Base-by-base conservation (phyloP, 2,797 vertebrate species). In the Scolopax rusticola region DNA sequence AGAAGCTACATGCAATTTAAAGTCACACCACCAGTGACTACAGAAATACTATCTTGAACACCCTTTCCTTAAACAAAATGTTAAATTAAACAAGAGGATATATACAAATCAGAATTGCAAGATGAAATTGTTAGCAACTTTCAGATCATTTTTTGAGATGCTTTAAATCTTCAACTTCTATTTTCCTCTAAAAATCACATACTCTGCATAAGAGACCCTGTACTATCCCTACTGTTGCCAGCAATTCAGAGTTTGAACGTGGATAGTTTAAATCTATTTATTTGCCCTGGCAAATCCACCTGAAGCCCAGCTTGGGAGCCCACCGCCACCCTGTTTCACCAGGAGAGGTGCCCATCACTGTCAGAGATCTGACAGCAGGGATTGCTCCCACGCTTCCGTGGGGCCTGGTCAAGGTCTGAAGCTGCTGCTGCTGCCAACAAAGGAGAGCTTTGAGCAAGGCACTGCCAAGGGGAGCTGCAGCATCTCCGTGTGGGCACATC, bases 381-480 rank as follows among this genome's bases (percentile, higher is more conserved):
- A 70, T 36, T 3, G 63, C 32, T 38, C 27, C 21, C 30, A 50
- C 1, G 0, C 30, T 53, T 56, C 51, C 32, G 2, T 0, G 1
- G 36, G 5, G 2, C 32, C 47, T 19, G 30, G 8, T 32, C 27
- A 27, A n/a, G 18, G 32, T 12, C 14, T 43, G 54, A 41, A 43
- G 54, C 54, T 68, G 30, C 21, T 73, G 30, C 21, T 73, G 32
- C 6, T 20, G 36, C 41, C n/a, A 23, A 28, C 32, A 30, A 27
- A 48, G 3, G 17, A 1, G 1, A 70, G 36, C 18, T 48, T 25
- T 56, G 28, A 9, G 36, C 28, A 15, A 40, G 41, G 24, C 17
- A 15, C 41, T n/a, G 36, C 15, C 16, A 25, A 17, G 1, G 11
- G 28, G 32, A 70, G 23, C 33, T 20, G 6, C 56, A 8, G 76